Evolutionary conservation across 2,797 vertebrate species (phyloP).

Genomic region (Labroides dimidiatus): DNA sequence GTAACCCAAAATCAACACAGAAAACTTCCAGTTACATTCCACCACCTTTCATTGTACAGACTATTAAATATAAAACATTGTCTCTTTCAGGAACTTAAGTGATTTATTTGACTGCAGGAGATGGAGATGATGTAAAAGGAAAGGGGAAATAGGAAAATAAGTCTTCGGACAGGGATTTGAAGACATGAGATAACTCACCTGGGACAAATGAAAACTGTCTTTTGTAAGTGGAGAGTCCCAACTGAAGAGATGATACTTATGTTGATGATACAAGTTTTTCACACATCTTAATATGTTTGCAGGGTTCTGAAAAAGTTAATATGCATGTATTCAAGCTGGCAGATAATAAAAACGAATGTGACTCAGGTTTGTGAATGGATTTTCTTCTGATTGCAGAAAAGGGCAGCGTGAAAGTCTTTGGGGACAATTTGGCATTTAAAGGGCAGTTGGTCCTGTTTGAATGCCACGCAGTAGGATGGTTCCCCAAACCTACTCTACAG

Average conservation of each 20-base stretch:
- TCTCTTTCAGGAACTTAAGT: too few species aligned
- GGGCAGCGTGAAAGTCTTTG: slow-evolving; percentile 82
- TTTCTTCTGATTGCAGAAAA: slow-evolving; percentile 79
- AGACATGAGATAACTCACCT: slow-evolving; percentile 5
- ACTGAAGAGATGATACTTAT: too few species aligned
- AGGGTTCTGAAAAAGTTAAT: not conserved
- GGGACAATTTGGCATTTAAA: slow-evolving; percentile 70
- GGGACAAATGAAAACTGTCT: slow-evolving; percentile 43
- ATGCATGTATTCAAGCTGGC: not conserved
- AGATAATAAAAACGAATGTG: not conserved
- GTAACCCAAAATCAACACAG: too few species aligned
- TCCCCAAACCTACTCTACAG: slow-evolving; percentile 81
- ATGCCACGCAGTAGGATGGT: slow-evolving; percentile 87
- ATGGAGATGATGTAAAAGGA: too few species aligned
- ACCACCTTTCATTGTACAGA: too few species aligned
- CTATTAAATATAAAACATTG: too few species aligned
- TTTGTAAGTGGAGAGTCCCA: slow-evolving; percentile 32
- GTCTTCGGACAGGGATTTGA: too few species aligned
- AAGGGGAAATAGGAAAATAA: too few species aligned
- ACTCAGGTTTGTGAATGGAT: slow-evolving; percentile 1
- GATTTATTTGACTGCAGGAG: too few species aligned
- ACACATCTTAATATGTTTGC: not conserved
- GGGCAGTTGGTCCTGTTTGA: slow-evolving; percentile 80
- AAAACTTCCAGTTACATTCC: too few species aligned
- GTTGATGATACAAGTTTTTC: too few species aligned